Base-by-base conservation (phyloP, 1,140 invertebrate genomes). In the Trichonephila clavata region DNA sequence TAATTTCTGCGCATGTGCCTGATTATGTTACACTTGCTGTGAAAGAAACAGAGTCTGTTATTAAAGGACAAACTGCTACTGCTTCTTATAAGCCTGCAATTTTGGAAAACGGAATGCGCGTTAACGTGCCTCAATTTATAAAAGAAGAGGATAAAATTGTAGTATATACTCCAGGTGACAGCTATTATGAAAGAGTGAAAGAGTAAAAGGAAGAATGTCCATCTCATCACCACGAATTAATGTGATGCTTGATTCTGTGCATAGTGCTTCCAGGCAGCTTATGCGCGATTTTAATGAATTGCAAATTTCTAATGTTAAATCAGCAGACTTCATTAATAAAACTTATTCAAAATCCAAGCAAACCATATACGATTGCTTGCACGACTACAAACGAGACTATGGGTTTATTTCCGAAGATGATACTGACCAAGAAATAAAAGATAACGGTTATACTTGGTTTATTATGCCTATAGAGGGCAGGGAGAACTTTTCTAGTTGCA, bases 401-500 rank as follows among this genome's bases (percentile, higher is more conserved):
- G 63, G 63, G 7, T 68, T 68, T 68, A 68, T 68, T 68, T 68
- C 14, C 7, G 63, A 68, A 24, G 63, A 68, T 24, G 63, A 68
- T 68, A 68, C 63, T 68, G 63, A 68, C 14, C 63, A 68, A 68
- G 63, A 68, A 68, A 18, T 68, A 68, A 68, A 68, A 68, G 63
- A 68, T 24, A 68, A 68, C 63, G 16, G 7, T 68, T 68, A 68
- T 6, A 68, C 63, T 18, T 68, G 63, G 63, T 68, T 68, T 24
- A 68, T 68, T 68, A 68, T 6, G 5, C 63, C 63, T 68, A 68
- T 68, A 68, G 63, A 68, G 8, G 5, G 63, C 63, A 80, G 77
- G 10, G 77, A 39, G 10, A 80, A 80, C 10, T 80, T 80, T 80
- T 80, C 77, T 80, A 80, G 77, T 80, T 80, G 77, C 77, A 80